Conservation (phyloP, 2,888 invertebrate genomes). For the Acanthosepion esculentum region DNA sequence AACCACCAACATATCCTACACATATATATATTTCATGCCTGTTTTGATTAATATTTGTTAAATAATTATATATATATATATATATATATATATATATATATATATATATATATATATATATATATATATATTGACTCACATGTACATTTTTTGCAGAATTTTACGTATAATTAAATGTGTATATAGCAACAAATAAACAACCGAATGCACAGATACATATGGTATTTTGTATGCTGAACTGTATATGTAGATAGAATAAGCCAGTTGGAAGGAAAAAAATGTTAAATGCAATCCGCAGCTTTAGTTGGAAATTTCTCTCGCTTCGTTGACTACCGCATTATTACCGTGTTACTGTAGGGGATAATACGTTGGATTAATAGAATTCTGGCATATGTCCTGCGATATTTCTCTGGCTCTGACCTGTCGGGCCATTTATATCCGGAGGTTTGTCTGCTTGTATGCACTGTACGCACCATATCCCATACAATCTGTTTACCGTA, state of each 20-base stretch:
- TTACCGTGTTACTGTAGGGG: not conserved
- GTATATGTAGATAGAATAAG: not conserved
- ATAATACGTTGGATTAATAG: conserved; percentile 18
- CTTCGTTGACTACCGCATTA: not conserved
- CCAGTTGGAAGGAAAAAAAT: not conserved
- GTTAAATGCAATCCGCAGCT: not conserved
- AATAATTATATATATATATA: not conserved
- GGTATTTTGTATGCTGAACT: not conserved
- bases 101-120: too few species aligned
- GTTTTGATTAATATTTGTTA: not conserved
- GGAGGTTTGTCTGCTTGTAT: not conserved
- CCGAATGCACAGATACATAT: not conserved
- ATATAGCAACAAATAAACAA: too few species aligned
- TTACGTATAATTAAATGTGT: too few species aligned
- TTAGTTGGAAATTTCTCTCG: not conserved
- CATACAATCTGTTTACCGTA: not conserved
- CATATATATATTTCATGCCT: not conserved
- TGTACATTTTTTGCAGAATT: too few species aligned
- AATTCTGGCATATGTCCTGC: not conserved
- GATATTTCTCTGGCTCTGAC: conserved; percentile 20
- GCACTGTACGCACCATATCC: not conserved
- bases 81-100: not conserved
- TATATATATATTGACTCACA: too few species aligned
- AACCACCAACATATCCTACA: too few species aligned
- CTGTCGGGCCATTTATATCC: conserved; percentile 33